phyloP scores from a whole-genome alignment of 2,888 invertebrate genomes.

The Heliconius charithonia region DNA sequence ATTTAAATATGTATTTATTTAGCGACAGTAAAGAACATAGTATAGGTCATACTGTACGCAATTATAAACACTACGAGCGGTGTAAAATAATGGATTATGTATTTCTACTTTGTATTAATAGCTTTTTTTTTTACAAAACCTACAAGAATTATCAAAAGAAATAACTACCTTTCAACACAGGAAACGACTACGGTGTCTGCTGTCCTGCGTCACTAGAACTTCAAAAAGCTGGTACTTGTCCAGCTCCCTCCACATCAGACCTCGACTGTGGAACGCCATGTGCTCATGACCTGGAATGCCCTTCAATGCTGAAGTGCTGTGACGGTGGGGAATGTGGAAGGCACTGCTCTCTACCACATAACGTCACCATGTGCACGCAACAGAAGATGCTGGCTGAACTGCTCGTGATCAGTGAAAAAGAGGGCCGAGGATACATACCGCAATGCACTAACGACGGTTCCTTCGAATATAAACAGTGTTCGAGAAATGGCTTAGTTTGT shows the following conservation, averaged over 20 bases:
- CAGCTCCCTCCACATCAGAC: slow-evolving; percentile 74
- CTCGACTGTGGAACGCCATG: slow-evolving; percentile 87
- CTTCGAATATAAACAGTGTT: slow-evolving; percentile 90
- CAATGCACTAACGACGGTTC: slow-evolving; percentile 89
- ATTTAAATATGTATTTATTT: too few relatives aligned
- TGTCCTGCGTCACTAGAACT: slow-evolving; percentile 91
- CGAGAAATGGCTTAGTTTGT: slow-evolving; percentile 92
- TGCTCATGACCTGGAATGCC: slow-evolving; percentile 91
- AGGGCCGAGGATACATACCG: slow-evolving; percentile 92
- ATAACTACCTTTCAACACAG: slow-evolving; percentile 56
- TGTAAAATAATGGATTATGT: too few relatives aligned
- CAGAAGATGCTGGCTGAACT: slow-evolving; percentile 91
- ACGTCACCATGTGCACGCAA: slow-evolving; percentile 91
- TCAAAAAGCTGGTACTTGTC: slow-evolving; percentile 91
- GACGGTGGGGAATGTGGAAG: slow-evolving; percentile 88
- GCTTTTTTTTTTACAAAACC: too few relatives aligned
- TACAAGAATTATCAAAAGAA: too few relatives aligned
- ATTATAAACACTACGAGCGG: too few relatives aligned
- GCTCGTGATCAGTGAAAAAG: slow-evolving; percentile 89
- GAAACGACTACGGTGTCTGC: slow-evolving; percentile 94
- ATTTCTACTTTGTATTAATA: too few relatives aligned
- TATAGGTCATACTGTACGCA: too few relatives aligned
- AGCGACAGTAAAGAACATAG: too few relatives aligned
- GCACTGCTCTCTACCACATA: slow-evolving; percentile 89
- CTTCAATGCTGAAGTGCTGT: slow-evolving; percentile 92